Evolutionary conservation across 2,888 invertebrate species (phyloP), one percentile per base, ranked within the genome.

Genomic region (Sarcophaga rosellei): DNA sequence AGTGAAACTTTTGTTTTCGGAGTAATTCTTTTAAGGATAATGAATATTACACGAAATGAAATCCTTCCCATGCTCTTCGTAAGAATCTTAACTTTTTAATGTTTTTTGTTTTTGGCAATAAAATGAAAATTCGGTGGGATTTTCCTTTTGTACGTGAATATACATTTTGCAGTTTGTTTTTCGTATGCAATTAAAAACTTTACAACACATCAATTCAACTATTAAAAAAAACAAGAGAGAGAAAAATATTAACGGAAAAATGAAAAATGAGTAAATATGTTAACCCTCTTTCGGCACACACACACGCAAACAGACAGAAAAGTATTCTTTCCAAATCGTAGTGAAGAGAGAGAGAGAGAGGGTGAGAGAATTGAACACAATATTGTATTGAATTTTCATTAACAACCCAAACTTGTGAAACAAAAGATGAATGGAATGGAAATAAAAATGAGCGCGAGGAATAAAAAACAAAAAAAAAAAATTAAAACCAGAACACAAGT

Each of bases 301-400:
- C 53, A 61, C 69, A 4, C 35, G 2, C 68, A 25, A 66, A 66
- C 45, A 53, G 59, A 35, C 35, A 35, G 35, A 35, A 35, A 35
- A 35, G 10, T 10, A 10, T 35, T 10, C 6, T 35, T 35, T 44
- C 17, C 45, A 77, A 77, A n/a, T 6, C 20, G 63, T 10, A 25
- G 21, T 23, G 15, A 63, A 45, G n/a, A 35, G 69, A 35, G 35
- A 8, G 35, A 35, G 35, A 35, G 35, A 6, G 35, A 1, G 35
- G 6, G 6, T 6, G 25, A 25, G 35, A 53, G 35, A 68, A 65
- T 80, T 77, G 86, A 76, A 44, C 35, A 81, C 44, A 80, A 81
- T 69, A 81, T 76, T 74, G 81, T 84, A 86, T 84, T 86, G 86
- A 78, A 84, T 86, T 84, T 86, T 84, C 84, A 86, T 86, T 86